phyloP scores from a whole-genome alignment of 2,113 vertebrate genomes.

The Lepidothrix coronata region DNA sequence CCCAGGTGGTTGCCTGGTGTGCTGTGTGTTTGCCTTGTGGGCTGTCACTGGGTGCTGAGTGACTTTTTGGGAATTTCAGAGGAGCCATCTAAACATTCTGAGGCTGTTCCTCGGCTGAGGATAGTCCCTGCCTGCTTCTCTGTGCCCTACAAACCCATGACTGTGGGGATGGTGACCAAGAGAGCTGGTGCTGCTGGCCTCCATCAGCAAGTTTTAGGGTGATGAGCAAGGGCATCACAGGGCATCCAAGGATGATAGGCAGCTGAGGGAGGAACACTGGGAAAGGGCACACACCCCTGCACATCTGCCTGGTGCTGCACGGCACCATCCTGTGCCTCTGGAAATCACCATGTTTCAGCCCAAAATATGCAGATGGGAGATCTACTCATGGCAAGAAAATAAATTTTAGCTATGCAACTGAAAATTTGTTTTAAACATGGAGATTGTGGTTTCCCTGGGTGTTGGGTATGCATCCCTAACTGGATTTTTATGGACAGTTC shows the following conservation, averaged over 20 bases:
- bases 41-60: background rate
- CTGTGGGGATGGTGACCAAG: background rate
- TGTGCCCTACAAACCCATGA: background rate
- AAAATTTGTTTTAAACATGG: background rate
- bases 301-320: background rate
- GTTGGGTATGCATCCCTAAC: background rate
- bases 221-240: background rate
- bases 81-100: background rate
- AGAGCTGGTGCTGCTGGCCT: background rate
- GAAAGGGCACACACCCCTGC: background rate
- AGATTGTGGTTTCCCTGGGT: background rate
- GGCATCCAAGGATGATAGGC: too few relatives aligned
- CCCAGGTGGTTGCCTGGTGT: accelerated
- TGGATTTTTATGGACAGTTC: background rate
- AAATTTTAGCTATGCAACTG: background rate
- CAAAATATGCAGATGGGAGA: background rate
- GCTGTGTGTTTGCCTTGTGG: background rate
- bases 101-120: background rate
- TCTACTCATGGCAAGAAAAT: background rate
- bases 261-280: background rate
- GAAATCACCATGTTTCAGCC: background rate
- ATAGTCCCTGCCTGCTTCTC: background rate
- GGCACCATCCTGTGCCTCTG: background rate
- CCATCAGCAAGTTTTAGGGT: background rate
- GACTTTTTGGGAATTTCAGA: background rate